Evolutionary conservation across 1,140 invertebrate species (phyloP), one percentile per base, ranked within the genome.

Genomic region (Sarcophaga peregrina): DNA sequence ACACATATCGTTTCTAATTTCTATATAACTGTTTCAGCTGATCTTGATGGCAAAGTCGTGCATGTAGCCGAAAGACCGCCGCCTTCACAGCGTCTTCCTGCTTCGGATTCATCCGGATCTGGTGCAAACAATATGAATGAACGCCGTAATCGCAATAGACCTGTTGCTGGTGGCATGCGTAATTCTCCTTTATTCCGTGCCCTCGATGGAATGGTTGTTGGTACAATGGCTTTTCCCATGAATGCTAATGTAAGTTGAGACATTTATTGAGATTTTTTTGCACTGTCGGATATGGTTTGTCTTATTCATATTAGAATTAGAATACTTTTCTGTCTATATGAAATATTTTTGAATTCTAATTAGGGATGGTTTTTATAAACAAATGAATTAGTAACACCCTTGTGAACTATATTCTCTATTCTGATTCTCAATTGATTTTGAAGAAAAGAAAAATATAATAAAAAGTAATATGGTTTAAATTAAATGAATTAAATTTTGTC

Each of bases 31-130:
- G 15, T 82, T 85, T 7, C 87, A 98, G 97, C 25, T 4, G 25
- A 97, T 93, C 95, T 98, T 11, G 93, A 97, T 91, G 96, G 96
- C 3, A 98, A 98, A 91, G 97, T 97, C 17, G 93, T 99, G 75
- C 97, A 99, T 90, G 93, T 99, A 87, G 97, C 98, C n/a, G 95
- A 97, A 91, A 92, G 96, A 52, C 94, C 96, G 7, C 96, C 96
- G 20, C 92, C 93, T 68, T 88, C 87, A 17, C 85, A 88, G 68
- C 85, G 88, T 47, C 85, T 86, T 83, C 82, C 82, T 48, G 90
- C 83, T 46, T 84, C 85, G 83, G 83, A 83, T 68, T 90, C 83
- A 48, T 89, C 88, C 8, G 88, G 86, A 80, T 91, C 87, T 85
- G 91, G 87, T 83, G 91, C 90, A 82, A 87, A 90, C n/a, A 87